These are phyloP conservation scores for Acanthococcus lagerstroemiae DNA, from an alignment of 2,888 invertebrate genomes.

Conservation along the genomic window DNA sequence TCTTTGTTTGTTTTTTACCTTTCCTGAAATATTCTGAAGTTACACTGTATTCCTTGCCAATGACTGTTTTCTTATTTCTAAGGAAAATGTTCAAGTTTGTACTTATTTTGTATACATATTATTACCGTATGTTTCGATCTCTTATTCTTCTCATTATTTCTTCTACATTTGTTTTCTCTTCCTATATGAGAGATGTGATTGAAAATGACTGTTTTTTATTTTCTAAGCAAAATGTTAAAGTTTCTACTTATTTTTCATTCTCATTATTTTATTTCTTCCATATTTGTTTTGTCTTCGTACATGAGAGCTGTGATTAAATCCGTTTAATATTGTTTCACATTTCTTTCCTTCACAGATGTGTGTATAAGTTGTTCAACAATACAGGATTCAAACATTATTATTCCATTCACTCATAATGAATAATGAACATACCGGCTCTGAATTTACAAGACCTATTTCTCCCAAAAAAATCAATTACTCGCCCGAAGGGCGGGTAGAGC, in stretches of 20 bases:
- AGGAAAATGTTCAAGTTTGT: neutral
- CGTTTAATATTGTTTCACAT: neutral
- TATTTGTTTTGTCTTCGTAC: neutral
- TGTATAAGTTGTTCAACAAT: too few species aligned
- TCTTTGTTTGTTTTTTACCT: neutral
- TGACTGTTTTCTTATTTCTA: too few species aligned
- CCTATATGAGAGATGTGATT: too few species aligned
- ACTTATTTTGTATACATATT: neutral
- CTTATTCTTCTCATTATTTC: neutral
- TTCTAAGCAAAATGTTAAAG: too few species aligned
- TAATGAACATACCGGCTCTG: neutral
- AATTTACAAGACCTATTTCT: neutral
- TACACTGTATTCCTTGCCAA: too few species aligned
- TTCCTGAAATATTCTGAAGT: too few species aligned
- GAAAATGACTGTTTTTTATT: too few species aligned
- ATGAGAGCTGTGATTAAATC: neutral
- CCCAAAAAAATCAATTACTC: neutral
- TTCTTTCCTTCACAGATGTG: neutral
- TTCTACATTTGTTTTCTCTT: neutral
- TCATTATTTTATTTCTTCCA: neutral
- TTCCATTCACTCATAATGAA: too few species aligned
- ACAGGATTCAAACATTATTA: too few species aligned
- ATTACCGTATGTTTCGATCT: neutral
- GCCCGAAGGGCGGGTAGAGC: neutral
- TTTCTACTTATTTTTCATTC: neutral